Evolutionary conservation across 2,888 invertebrate species (phyloP).

Genomic region (Glyphotaelius pellucidus): DNA sequence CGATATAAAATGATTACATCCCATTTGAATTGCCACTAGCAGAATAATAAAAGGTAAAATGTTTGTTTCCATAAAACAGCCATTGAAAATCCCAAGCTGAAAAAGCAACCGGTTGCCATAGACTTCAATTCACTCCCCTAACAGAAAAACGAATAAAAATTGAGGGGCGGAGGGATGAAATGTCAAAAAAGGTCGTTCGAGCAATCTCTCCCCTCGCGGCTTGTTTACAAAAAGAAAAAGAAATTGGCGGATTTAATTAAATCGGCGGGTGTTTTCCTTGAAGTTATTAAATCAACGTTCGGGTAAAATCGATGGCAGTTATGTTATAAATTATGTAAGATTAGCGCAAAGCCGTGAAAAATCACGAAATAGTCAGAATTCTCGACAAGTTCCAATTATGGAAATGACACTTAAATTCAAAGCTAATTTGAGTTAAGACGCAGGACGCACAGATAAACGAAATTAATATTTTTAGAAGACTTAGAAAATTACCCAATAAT

Average conservation of each 20-base stretch:
- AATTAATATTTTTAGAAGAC: too few species aligned
- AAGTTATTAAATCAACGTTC: background rate
- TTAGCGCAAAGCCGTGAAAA: too few species aligned
- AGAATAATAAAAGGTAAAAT: background rate
- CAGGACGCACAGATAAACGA: too few species aligned
- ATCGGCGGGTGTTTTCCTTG: background rate
- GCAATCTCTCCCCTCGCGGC: background rate
- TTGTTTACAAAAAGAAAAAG: background rate
- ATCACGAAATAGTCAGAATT: too few species aligned
- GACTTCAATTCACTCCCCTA: conserved; percentile 11
- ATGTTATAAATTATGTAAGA: background rate
- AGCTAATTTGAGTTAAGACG: too few species aligned
- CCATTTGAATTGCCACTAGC: background rate
- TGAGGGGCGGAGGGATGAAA: conserved; percentile 33
- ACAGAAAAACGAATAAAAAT: background rate
- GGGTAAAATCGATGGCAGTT: background rate
- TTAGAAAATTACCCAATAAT: too few species aligned
- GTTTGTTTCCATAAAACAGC: background rate
- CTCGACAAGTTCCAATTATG: too few species aligned
- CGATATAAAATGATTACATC: background rate
- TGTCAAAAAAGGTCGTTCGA: conserved; percentile 52
- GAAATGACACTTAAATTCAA: too few species aligned
- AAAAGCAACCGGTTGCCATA: conserved; percentile 28
- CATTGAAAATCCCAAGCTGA: background rate
- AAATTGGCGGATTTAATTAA: conserved; percentile 5